Conservation (phyloP, 2,888 invertebrate species). For the Fragum sueziense region DNA sequence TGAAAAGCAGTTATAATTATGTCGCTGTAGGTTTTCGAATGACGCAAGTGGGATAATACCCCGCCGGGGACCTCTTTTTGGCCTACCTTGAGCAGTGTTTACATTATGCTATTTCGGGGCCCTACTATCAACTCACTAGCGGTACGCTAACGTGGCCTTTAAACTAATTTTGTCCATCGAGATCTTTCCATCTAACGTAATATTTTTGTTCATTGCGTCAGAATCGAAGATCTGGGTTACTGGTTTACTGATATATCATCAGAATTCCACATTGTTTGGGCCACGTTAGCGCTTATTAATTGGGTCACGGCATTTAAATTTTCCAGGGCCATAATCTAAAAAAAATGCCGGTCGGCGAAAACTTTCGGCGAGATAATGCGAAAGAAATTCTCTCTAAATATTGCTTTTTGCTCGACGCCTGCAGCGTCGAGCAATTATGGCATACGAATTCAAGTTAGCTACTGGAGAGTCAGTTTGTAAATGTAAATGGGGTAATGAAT, state of each 20-base stretch:
- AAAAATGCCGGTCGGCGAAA: too few relatives aligned
- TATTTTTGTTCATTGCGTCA: slow-evolving; percentile 11
- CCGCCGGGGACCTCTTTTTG: neutral
- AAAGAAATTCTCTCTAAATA: too few relatives aligned
- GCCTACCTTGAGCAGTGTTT: neutral
- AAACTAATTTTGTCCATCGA: neutral
- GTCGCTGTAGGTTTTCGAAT: neutral
- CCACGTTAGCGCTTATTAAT: neutral
- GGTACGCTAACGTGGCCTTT: slow-evolving; percentile 17
- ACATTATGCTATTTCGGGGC: slow-evolving; percentile 5
- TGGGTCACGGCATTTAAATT: neutral
- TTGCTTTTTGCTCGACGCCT: too few relatives aligned
- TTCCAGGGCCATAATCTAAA: neutral
- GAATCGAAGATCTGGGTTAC: slow-evolving; percentile 18
- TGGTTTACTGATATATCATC: neutral
- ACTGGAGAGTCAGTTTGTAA: too few relatives aligned
- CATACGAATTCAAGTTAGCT: too few relatives aligned
- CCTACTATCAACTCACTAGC: neutral
- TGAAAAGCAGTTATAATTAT: too few relatives aligned
- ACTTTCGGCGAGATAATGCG: too few relatives aligned
- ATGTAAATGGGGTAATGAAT: too few relatives aligned
- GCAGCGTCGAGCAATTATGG: too few relatives aligned
- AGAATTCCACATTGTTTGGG: neutral
- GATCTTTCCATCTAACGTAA: slow-evolving; percentile 19
- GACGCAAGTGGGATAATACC: neutral